These are phyloP conservation scores for Eubasilissa splendida DNA, from an alignment of 2,888 invertebrate genomes.

Conservation along the genomic window DNA sequence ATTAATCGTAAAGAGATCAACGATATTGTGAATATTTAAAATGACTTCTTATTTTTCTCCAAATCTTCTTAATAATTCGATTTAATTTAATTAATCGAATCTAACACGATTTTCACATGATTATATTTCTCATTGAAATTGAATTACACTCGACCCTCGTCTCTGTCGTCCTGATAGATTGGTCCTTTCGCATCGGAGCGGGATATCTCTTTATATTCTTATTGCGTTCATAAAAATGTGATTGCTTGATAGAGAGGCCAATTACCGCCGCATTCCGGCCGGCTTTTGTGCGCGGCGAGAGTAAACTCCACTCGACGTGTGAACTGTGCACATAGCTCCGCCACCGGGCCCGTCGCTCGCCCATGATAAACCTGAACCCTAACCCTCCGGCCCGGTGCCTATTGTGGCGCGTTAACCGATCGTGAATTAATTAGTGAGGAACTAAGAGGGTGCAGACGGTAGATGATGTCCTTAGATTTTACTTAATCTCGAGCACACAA, in stretches of 20 bases:
- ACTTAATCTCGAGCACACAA: background rate
- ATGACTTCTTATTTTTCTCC: too few relatives aligned
- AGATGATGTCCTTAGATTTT: background rate
- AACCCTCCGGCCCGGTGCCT: constrained; percentile 10
- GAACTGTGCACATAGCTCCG: background rate
- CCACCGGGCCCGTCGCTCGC: background rate
- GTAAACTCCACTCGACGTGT: constrained; percentile 33
- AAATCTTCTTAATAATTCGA: too few relatives aligned
- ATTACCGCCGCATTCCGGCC: constrained; percentile 52
- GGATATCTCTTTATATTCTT: constrained; percentile 48
- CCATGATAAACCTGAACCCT: constrained; percentile 8
- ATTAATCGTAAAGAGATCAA: too few relatives aligned
- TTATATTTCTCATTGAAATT: constrained; percentile 23
- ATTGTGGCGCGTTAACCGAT: constrained; percentile 22
- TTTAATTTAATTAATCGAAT: too few relatives aligned
- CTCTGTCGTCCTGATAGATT: constrained; percentile 37
- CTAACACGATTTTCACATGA: constrained; percentile 9
- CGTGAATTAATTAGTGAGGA: constrained; percentile 27
- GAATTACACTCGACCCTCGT: constrained; percentile 36
- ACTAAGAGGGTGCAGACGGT: background rate
- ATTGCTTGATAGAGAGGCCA: constrained; percentile 55
- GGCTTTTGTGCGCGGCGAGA: constrained; percentile 29
- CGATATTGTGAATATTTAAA: too few relatives aligned
- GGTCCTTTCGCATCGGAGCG: constrained; percentile 38
- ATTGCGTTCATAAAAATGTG: constrained; percentile 50